A percentile compares a stretch with the other conserved stretches of the same genome.
Evolutionary conservation across 2,888 invertebrate genomes (phyloP).

Genomic region (Agapostemon virescens): DNA sequence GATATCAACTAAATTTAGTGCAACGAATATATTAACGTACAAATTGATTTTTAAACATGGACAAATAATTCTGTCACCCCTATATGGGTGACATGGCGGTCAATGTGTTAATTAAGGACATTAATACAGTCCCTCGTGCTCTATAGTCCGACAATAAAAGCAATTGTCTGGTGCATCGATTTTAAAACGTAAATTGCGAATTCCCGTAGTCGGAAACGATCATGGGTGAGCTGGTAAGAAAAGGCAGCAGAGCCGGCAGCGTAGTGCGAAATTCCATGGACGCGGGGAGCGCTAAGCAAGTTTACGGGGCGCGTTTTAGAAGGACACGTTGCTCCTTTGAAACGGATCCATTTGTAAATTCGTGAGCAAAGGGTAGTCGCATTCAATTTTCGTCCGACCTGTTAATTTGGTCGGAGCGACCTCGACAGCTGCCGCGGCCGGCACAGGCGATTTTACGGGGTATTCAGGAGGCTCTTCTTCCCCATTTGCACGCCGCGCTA

Average conservation of each 20-base stretch:
- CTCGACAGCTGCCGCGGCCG: conserved; percentile 31
- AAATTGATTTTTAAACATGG: too few species aligned
- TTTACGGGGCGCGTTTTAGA: not conserved
- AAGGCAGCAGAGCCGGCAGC: not conserved
- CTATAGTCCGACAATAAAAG: too few species aligned
- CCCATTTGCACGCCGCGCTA: conserved; percentile 20
- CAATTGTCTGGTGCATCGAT: not conserved
- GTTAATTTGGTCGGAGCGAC: conserved; percentile 29
- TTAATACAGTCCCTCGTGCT: too few species aligned
- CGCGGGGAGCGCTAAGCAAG: not conserved
- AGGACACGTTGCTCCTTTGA: conserved; percentile 1
- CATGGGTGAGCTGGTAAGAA: not conserved
- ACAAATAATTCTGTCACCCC: too few species aligned
- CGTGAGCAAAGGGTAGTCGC: conserved; percentile 17
- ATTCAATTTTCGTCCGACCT: conserved; percentile 24
- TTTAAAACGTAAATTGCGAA: not conserved
- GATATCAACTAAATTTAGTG: too few species aligned
- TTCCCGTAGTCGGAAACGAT: not conserved
- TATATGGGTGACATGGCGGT: too few species aligned
- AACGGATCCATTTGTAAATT: conserved; percentile 17
- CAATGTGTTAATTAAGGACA: too few species aligned
- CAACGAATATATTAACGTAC: too few species aligned
- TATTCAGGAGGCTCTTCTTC: conserved; percentile 2
- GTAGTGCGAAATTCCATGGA: not conserved
- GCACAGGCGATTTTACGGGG: not conserved